Evolutionary conservation across 2,797 vertebrate genomes (phyloP).

Genomic region (Oceanodroma leucorhoa): DNA sequence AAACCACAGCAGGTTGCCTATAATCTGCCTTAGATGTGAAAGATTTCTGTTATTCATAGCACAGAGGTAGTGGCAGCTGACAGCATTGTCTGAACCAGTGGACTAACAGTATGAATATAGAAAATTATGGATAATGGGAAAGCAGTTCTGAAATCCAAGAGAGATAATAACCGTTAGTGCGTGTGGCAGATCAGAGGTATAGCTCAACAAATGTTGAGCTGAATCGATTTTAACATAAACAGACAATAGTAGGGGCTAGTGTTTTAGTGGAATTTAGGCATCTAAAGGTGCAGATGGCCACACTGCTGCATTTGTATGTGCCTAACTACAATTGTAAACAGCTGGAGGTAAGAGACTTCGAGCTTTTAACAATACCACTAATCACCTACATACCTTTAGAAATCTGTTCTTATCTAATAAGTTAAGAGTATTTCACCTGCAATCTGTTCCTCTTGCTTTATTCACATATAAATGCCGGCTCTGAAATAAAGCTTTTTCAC

Average conservation of each 20-base stretch:
- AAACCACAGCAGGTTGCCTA: slow-evolving; percentile 49
- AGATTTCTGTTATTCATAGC: slow-evolving; percentile 38
- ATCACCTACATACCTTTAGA: slow-evolving; percentile 7
- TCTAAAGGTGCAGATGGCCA: not conserved
- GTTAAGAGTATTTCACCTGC: not conserved
- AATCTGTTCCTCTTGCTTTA: not conserved
- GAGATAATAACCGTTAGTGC: slow-evolving; percentile 32
- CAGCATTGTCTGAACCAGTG: slow-evolving; percentile 10
- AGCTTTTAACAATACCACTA: not conserved
- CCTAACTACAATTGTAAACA: not conserved
- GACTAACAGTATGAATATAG: slow-evolving; percentile 44
- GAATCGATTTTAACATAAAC: slow-evolving; percentile 60
- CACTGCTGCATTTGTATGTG: not conserved
- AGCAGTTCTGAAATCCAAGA: slow-evolving; percentile 49
- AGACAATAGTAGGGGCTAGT: not conserved
- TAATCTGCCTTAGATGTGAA: slow-evolving; percentile 43
- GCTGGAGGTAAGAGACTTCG: not conserved
- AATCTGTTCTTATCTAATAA: not conserved
- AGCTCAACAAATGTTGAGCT: slow-evolving; percentile 39
- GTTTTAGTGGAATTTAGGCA: slow-evolving; percentile 31
- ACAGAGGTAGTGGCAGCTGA: not conserved
- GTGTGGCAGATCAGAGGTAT: slow-evolving; percentile 27
- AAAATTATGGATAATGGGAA: slow-evolving; percentile 65
- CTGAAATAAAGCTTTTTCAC: not conserved
- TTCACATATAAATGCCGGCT: not conserved